These are phyloP conservation scores for Tachysurus vachellii DNA, from an alignment of 2,113 vertebrate genomes.

Conservation along the genomic window DNA sequence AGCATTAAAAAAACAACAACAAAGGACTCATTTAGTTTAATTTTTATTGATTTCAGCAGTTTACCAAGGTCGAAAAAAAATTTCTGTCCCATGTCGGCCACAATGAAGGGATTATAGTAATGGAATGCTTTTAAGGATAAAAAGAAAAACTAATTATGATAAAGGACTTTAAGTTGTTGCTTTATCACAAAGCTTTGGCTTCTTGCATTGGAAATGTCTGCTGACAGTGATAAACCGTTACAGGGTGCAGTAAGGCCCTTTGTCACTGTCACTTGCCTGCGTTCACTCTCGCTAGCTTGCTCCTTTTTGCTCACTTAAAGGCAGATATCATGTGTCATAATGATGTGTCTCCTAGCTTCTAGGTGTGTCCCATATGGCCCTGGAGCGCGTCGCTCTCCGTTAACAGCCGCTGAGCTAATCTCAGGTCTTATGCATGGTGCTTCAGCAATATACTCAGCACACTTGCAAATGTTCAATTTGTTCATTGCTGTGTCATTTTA, in stretches of 20 bases:
- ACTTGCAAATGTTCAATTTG: constrained; percentile 23
- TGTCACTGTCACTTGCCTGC: constrained; percentile 74
- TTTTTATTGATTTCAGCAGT: constrained; percentile 44
- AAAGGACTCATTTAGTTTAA: neutral
- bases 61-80: constrained; percentile 61
- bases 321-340: constrained; percentile 59
- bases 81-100: constrained; percentile 63
- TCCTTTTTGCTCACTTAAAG: constrained; percentile 47
- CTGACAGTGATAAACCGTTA: constrained; percentile 77
- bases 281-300: constrained; percentile 39
- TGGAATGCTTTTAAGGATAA: constrained; percentile 76
- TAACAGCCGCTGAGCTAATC: constrained; percentile 29
- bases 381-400: constrained; percentile 39
- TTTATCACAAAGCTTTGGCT: constrained; percentile 75
- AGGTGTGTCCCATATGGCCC: constrained; percentile 35
- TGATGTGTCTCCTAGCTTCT: constrained; percentile 55
- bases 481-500: neutral
- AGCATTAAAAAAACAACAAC: neutral
- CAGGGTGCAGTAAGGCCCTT: constrained; percentile 66
- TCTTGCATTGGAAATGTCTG: constrained; percentile 74
- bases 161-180: constrained; percentile 78
- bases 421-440: constrained; percentile 6
- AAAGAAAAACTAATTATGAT: constrained; percentile 83
- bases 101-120: constrained; percentile 74
- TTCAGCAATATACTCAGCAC: constrained; percentile 9